phyloP scores from a whole-genome alignment of 2,888 invertebrate species.

The Lithophane semibrunnea region DNA sequence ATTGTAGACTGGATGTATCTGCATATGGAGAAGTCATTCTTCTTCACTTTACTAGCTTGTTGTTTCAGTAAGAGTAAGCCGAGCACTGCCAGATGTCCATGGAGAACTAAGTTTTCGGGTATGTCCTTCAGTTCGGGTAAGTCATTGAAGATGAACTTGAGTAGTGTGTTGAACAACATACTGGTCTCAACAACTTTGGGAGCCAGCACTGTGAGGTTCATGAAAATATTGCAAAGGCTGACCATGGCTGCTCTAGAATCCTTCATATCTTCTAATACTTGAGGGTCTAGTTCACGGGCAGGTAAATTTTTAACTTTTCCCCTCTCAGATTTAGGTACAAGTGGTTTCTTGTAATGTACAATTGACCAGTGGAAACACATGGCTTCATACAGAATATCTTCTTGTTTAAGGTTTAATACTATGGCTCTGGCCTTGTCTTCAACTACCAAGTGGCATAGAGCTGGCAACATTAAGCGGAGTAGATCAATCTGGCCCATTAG shows the following conservation, averaged over 20 bases:
- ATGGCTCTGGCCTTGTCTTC: constrained; percentile 96
- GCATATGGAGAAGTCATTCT: constrained; percentile 97
- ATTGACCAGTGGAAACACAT: constrained; percentile 96
- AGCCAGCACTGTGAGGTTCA: constrained; percentile 97
- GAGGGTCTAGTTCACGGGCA: constrained; percentile 93
- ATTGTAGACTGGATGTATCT: constrained; percentile 97
- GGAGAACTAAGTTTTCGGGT: constrained; percentile 95
- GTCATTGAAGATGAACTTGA: constrained; percentile 96
- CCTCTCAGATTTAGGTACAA: constrained; percentile 95
- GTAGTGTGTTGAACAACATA: constrained; percentile 93
- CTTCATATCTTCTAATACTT: constrained; percentile 95
- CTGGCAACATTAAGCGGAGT: constrained; percentile 95
- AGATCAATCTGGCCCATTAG: constrained; percentile 92
- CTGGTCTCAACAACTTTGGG: constrained; percentile 95
- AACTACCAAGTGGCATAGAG: constrained; percentile 97
- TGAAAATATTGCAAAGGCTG: constrained; percentile 97
- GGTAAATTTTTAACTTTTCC: constrained; percentile 94
- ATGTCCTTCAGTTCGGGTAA: constrained; percentile 95
- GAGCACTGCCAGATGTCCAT: constrained; percentile 95
- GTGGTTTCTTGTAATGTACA: constrained; percentile 95
- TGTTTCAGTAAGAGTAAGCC: constrained; percentile 96
- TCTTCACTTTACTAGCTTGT: constrained; percentile 95
- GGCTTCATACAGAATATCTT: constrained; percentile 95
- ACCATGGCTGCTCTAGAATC: constrained; percentile 96
- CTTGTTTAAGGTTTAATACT: constrained; percentile 94